Conservation (phyloP, 2,797 vertebrate genomes). For the Poeciliopsis presidionis region DNA sequence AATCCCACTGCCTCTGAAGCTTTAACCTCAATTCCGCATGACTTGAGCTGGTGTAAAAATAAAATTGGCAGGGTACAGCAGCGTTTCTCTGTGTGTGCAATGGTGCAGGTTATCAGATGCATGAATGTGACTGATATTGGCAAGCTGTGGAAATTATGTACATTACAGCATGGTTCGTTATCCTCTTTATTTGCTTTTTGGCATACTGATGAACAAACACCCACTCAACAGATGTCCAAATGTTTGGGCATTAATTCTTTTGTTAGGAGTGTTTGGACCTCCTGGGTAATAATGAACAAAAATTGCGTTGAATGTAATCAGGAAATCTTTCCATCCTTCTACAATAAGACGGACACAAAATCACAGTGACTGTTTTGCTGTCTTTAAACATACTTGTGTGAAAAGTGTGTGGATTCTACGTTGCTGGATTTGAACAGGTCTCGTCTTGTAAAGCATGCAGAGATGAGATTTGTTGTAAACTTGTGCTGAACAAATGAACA, state of each 20-base stretch:
- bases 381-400: not conserved
- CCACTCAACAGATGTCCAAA: slow-evolving; percentile 64
- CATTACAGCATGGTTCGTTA: not conserved
- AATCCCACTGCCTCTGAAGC: slow-evolving; percentile 45
- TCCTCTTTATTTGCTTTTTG: slow-evolving; percentile 28
- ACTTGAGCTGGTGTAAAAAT: slow-evolving; percentile 58
- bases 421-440: not conserved
- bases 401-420: not conserved
- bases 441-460: not conserved
- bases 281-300: slow-evolving; percentile 17
- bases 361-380: not conserved
- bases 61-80: slow-evolving; percentile 35
- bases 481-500: not conserved
- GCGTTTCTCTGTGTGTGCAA: not conserved
- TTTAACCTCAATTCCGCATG: slow-evolving; percentile 63
- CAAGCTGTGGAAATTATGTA: slow-evolving; percentile 17
- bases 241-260: slow-evolving; percentile 36
- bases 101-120: not conserved
- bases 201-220: slow-evolving; percentile 32
- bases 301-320: slow-evolving; percentile 32
- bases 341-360: not conserved
- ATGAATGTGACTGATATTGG: slow-evolving; percentile 7
- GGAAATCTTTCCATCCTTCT: not conserved
- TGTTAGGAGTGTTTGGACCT: slow-evolving; percentile 33
- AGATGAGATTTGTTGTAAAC: not conserved